These are phyloP conservation scores for Tinamus major DNA, from an alignment of 2,797 vertebrate genomes.

Conservation along the genomic window DNA sequence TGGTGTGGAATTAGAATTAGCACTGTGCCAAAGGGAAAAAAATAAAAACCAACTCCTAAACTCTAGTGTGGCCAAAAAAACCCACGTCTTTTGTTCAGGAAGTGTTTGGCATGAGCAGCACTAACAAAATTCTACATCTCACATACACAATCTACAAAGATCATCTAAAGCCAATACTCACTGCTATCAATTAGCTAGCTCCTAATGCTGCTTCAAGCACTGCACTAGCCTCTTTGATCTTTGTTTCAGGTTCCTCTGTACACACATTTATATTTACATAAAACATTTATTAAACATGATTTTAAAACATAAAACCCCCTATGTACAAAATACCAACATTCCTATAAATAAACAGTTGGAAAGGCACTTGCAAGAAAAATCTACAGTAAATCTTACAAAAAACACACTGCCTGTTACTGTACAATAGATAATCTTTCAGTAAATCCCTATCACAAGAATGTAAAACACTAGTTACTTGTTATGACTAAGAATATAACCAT, in stretches of 20 bases:
- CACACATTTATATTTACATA: slow-evolving; percentile 81
- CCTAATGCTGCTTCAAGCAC: slow-evolving; percentile 70
- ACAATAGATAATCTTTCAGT: slow-evolving; percentile 80
- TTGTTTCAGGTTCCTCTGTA: slow-evolving; percentile 78
- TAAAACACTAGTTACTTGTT: slow-evolving; percentile 78
- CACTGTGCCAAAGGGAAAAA: slow-evolving; percentile 21
- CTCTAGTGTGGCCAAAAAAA: slow-evolving; percentile 13
- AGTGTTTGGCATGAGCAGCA: slow-evolving; percentile 60
- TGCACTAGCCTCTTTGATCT: slow-evolving; percentile 76
- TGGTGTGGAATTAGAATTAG: slow-evolving; percentile 56
- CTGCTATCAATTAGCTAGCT: slow-evolving; percentile 68
- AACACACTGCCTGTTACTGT: slow-evolving; percentile 79
- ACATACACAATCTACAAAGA: slow-evolving; percentile 72
- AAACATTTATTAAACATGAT: slow-evolving; percentile 82
- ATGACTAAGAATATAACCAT: slow-evolving; percentile 76
- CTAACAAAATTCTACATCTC: slow-evolving; percentile 56
- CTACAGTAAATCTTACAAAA: slow-evolving; percentile 85
- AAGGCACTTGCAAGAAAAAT: slow-evolving; percentile 89
- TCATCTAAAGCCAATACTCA: slow-evolving; percentile 71
- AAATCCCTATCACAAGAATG: slow-evolving; percentile 78
- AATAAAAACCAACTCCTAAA: background rate
- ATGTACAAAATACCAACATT: slow-evolving; percentile 85
- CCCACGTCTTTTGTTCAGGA: background rate
- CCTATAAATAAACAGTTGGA: slow-evolving; percentile 87
- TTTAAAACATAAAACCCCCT: slow-evolving; percentile 78